Conservation (phyloP, 2,888 invertebrate genomes). For the Scaptomyza polygonia region DNA sequence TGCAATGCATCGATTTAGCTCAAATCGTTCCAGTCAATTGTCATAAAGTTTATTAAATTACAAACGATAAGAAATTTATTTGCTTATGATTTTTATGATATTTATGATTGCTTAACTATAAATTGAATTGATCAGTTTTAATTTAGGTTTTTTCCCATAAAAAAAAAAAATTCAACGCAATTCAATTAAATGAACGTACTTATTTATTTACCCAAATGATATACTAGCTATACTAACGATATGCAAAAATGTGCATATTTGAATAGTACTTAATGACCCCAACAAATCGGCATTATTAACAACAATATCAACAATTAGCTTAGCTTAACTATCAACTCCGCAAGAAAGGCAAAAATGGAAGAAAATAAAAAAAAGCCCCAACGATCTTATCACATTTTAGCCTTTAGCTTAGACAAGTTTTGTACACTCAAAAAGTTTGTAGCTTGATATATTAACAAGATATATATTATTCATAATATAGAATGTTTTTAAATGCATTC, state of each 20-base stretch:
- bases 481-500: no score
- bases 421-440: no score
- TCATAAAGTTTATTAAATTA: constrained; percentile 2
- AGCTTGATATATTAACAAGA: no score
- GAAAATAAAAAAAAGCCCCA: no score
- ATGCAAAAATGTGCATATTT: background rate
- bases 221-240: background rate
- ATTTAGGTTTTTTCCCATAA: constrained; percentile 6
- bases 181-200: background rate
- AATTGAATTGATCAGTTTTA: constrained; percentile 9
- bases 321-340: no score
- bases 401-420: background rate
- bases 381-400: background rate
- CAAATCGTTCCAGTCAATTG: background rate
- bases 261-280: no score
- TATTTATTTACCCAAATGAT: constrained; percentile 7
- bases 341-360: no score
- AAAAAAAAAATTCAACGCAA: constrained; percentile 3
- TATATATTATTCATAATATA: no score
- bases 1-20: background rate
- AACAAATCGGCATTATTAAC: constrained; percentile 4
- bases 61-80: background rate
- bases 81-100: no score
- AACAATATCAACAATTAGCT: constrained; percentile 2
- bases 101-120: background rate